Evolutionary conservation across 2,888 invertebrate genomes (phyloP), one percentile per base, ranked within the genome.

Genomic region (Drosophila prolongata): DNA sequence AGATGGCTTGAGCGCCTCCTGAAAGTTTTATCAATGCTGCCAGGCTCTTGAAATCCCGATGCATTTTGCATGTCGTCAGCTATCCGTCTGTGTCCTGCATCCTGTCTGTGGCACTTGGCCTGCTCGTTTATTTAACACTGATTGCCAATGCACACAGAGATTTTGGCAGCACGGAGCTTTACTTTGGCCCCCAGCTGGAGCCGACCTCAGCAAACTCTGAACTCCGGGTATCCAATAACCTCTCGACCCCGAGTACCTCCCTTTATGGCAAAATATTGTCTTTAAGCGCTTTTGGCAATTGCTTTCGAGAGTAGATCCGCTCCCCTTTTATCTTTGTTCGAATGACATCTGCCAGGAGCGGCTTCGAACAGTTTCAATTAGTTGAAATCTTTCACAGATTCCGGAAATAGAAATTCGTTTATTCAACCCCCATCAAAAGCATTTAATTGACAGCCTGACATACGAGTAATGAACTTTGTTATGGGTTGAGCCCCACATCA

Each of bases 91-190:
- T n/a, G 37, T 60, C 44, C 43, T 24, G 24, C 19, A 24, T 49
- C 55, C 64, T 47, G 55, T 37, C 60, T 56, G 50, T 62, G 46
- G 57, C 65, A 60, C 53, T 70, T 67, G 50, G 64, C 34, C 56
- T 74, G 66, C 68, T 84, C 80, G 85, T 83, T 82, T 83, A 85
- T 82, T 84, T 85, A 83, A 82, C 83, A 82, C 83, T 83, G 83
- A 83, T 83, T 83, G 85, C 79, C 76, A 82, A 83, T 80, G 85
- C 82, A 83, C 78, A 83, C 80, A 80, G 75, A 81, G 77, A 80
- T 69, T 79, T 80, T 54, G 78, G 70, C 76, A 75, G 72, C 74
- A 75, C 66, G 60, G 54, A 76, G 76, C 69, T 65, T 66, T 40
- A 49, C 76, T 58, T 24, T 34, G 44, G 44, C 27, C 61, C 34